phyloP scores from a whole-genome alignment of 2,797 vertebrate species.

The Enteromius radiatus region DNA sequence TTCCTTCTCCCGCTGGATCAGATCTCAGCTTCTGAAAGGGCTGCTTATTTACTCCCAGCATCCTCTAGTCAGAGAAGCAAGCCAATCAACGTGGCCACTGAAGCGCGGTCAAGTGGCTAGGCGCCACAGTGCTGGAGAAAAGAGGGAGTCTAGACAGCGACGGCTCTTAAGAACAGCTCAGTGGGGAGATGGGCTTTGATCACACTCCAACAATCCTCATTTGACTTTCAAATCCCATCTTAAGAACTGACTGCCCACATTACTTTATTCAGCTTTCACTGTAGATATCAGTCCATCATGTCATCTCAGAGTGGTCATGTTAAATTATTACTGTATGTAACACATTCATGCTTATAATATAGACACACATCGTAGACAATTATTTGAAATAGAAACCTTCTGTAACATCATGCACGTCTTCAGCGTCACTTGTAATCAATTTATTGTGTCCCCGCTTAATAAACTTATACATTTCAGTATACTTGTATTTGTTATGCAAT shows the following conservation, averaged over 20 bases:
- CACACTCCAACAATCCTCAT: constrained; percentile 2
- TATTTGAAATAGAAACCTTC: background rate
- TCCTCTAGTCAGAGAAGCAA: constrained; percentile 11
- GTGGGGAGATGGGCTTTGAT: constrained; percentile 13
- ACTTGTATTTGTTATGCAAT: background rate
- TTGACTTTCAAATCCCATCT: constrained; percentile 6
- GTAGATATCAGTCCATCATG: background rate
- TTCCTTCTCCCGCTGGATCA: constrained; percentile 22
- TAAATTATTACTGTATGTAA: background rate
- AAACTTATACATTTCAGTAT: background rate
- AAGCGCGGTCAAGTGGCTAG: constrained; percentile 28
- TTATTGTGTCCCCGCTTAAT: background rate
- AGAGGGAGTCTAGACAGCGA: constrained; percentile 26
- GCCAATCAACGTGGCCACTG: constrained; percentile 20
- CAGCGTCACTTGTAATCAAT: background rate
- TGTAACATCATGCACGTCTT: background rate
- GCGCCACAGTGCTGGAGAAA: constrained; percentile 16
- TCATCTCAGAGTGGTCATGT: background rate
- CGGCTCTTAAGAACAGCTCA: background rate
- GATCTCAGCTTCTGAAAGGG: constrained; percentile 21
- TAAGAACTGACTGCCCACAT: background rate
- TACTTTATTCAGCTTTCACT: background rate
- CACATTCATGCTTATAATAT: background rate
- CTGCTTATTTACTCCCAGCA: constrained; percentile 1
- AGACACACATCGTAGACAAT: background rate